Evolutionary conservation across 1,140 invertebrate species (phyloP), one percentile per base, ranked within the genome.

Genomic region (Drosophila malerkotliana): DNA sequence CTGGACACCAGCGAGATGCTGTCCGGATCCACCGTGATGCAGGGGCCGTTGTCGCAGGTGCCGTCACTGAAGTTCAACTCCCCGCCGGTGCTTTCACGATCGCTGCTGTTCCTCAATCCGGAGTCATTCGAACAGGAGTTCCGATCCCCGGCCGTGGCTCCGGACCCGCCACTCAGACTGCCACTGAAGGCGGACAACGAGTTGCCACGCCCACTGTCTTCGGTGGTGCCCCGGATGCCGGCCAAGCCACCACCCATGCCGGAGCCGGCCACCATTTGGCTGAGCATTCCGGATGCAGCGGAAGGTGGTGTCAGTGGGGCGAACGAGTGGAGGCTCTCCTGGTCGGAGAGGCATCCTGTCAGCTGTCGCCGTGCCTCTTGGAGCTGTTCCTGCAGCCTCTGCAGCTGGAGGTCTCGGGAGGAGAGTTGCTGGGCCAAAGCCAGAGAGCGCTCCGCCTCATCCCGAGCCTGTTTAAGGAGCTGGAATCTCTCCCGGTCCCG

Each of bases 121-220:
- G 96, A 97, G 91, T 97, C 97, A n/a, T 96, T 96, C 79, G 96
- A 97, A 92, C 96, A 97, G 80, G 96, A 97, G 56, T 96, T 96
- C 41, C 96, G 92, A 89, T 97, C 96, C 1, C 90, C 90, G 0
- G 72, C 90, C 0, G 90, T 91, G 47, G 90, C 90, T 1, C 95
- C 96, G 3, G 95, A 93, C 92, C 92, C 79, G 88, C 93, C 72
- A 91, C 94, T 69, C 85, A 91, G 92, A 41, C 84, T 92, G 72
- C 74, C 87, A 28, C 92, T 92, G 41, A 92, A 92, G 1, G 90
- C 93, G 8, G 90, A 91, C 39, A 91, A 8, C 1, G 90, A 91
- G 52, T 91, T 91, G 10, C 94, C 94, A 4, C 94, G 94, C 14
- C 93, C 92, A 66, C 91, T 91, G 8, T 93, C 93, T 57, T 93